These are phyloP conservation scores for Griposia aprilina DNA, from an alignment of 2,888 invertebrate species.

Conservation along the genomic window DNA sequence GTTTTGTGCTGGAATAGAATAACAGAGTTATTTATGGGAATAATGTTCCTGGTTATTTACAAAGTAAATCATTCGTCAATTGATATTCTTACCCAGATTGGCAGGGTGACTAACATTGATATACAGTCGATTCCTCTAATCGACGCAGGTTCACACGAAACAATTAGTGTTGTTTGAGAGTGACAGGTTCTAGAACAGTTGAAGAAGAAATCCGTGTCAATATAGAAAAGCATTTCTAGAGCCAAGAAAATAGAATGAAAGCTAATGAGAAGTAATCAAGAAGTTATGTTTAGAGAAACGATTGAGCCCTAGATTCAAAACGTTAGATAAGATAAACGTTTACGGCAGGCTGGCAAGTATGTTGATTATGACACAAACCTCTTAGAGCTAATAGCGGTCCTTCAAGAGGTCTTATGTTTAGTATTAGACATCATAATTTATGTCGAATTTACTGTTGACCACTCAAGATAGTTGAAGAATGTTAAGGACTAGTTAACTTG, in stretches of 20 bases:
- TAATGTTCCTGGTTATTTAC: neutral
- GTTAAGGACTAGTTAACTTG: no score
- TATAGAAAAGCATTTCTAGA: neutral
- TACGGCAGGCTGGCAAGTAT: neutral
- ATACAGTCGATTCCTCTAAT: no score
- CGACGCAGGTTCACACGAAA: no score
- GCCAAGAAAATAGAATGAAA: neutral
- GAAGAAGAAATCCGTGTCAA: neutral
- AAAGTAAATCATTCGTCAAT: neutral
- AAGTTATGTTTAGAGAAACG: neutral
- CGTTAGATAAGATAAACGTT: constrained; percentile 18
- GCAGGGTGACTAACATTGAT: neutral
- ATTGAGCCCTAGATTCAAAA: neutral
- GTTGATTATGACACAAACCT: constrained; percentile 19
- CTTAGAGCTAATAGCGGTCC: constrained; percentile 31
- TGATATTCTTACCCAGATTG: neutral
- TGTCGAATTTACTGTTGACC: constrained; percentile 16
- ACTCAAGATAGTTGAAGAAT: constrained; percentile 9
- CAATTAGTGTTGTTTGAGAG: neutral
- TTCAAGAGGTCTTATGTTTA: constrained; percentile 24
- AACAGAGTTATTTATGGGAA: neutral
- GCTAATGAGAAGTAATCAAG: neutral
- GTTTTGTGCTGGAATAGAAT: no score
- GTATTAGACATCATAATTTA: constrained; percentile 26
- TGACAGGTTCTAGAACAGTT: no score